phyloP scores from a whole-genome alignment of 1,140 invertebrate genomes.

The Bombus waltoni region DNA sequence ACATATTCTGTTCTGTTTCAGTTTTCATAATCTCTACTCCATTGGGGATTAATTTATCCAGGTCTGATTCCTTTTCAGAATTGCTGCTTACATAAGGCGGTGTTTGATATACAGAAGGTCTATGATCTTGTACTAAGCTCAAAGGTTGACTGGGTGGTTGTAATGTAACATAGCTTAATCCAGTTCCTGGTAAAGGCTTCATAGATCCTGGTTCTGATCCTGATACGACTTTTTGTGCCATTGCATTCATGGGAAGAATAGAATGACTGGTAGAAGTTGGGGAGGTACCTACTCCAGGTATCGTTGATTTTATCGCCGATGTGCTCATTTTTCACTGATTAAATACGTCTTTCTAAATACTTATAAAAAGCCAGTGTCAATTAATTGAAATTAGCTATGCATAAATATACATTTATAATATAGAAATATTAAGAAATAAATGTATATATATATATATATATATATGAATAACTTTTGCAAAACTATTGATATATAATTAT shows the following conservation, averaged over 20 bases:
- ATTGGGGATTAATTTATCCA: slow-evolving; percentile 72
- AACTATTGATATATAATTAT: background rate
- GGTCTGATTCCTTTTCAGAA: slow-evolving; percentile 72
- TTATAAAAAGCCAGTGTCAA: slow-evolving; percentile 26
- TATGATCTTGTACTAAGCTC: slow-evolving; percentile 81
- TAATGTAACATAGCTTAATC: slow-evolving; percentile 77
- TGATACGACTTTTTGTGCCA: slow-evolving; percentile 79
- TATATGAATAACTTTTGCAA: background rate
- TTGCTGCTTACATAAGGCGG: slow-evolving; percentile 70
- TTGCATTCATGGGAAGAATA: slow-evolving; percentile 81
- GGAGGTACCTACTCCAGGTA: slow-evolving; percentile 76
- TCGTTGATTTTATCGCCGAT: slow-evolving; percentile 76
- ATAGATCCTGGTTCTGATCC: slow-evolving; percentile 75
- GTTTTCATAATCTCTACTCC: slow-evolving; percentile 72
- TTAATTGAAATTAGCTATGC: background rate
- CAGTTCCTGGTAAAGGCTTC: slow-evolving; percentile 75
- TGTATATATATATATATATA: background rate
- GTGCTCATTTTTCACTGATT: slow-evolving; percentile 70
- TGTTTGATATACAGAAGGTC: slow-evolving; percentile 74
- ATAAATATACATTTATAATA: background rate
- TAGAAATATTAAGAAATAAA: background rate
- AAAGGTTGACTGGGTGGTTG: slow-evolving; percentile 79
- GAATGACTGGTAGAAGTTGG: slow-evolving; percentile 75
- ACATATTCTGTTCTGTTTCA: slow-evolving; percentile 64
- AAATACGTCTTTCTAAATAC: slow-evolving; percentile 40